These are phyloP conservation scores for Sitodiplosis mosellana DNA, from an alignment of 1,140 invertebrate species.

Conservation along the genomic window DNA sequence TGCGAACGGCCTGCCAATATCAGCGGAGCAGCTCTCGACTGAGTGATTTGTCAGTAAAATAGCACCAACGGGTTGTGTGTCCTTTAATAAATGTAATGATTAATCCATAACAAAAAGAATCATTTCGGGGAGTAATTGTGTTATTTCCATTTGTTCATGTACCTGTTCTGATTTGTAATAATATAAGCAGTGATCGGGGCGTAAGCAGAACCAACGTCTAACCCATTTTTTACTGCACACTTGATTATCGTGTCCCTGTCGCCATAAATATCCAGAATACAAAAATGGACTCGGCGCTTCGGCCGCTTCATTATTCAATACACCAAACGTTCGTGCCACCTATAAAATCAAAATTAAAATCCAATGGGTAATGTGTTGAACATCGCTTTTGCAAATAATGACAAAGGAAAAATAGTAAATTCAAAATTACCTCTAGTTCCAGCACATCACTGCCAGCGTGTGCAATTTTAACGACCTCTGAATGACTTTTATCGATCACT, in stretches of 20 bases:
- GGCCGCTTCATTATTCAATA: slow-evolving; percentile 22
- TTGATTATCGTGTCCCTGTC: slow-evolving; percentile 36
- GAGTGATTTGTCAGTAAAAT: slow-evolving; percentile 71
- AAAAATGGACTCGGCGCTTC: slow-evolving; percentile 39
- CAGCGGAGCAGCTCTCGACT: slow-evolving; percentile 30
- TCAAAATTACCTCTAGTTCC: slow-evolving; percentile 49
- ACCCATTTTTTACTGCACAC: slow-evolving; percentile 56
- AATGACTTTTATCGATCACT: slow-evolving; percentile 80
- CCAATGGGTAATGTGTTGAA: neutral
- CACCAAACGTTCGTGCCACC: neutral
- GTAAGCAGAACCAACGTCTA: slow-evolving; percentile 74
- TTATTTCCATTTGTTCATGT: neutral
- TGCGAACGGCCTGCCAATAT: slow-evolving; percentile 29
- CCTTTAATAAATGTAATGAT: slow-evolving; percentile 31
- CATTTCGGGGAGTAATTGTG: neutral
- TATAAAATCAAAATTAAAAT: neutral
- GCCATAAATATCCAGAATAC: slow-evolving; percentile 63
- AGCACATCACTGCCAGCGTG: slow-evolving; percentile 71
- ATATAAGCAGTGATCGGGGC: slow-evolving; percentile 83
- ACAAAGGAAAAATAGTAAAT: neutral
- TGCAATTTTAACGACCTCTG: slow-evolving; percentile 85
- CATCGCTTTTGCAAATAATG: no score
- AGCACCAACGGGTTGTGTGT: slow-evolving; percentile 74
- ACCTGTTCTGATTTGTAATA: slow-evolving; percentile 83
- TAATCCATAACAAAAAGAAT: neutral